These are phyloP conservation scores for Urophycis tenuis DNA, from an alignment of 2,797 vertebrate genomes.

Conservation along the genomic window DNA sequence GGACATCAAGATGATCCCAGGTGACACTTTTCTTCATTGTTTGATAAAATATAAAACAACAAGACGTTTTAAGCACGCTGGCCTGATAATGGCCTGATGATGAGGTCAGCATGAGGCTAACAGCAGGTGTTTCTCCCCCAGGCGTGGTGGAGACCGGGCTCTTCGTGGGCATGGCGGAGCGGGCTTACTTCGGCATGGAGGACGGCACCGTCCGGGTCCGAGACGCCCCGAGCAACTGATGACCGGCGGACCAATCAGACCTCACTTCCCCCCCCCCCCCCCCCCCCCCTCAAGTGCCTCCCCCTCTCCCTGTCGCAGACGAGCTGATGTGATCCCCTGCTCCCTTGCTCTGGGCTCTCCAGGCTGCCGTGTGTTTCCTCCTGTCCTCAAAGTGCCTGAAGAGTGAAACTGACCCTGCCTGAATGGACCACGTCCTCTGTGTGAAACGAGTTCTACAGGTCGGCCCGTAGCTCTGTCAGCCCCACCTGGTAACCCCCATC, in stretches of 20 bases:
- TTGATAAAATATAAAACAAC: no score
- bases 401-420: slow-evolving; percentile 20
- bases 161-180: slow-evolving; percentile 89
- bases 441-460: neutral
- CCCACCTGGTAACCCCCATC: neutral
- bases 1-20: slow-evolving; percentile 95
- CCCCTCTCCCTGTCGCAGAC: neutral
- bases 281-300: slow-evolving; percentile 49
- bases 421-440: neutral
- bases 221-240: slow-evolving; percentile 72
- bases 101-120: no score
- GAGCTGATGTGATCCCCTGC: neutral
- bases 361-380: slow-evolving; percentile 1
- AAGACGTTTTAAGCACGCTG: neutral
- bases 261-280: slow-evolving; percentile 36
- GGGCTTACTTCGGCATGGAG: slow-evolving; percentile 96
- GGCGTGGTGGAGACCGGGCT: slow-evolving; percentile 97
- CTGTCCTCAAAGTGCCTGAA: slow-evolving; percentile 48
- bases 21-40: slow-evolving; percentile 65
- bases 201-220: slow-evolving; percentile 81
- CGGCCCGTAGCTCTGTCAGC: neutral
- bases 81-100: no score
- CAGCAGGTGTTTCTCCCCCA: slow-evolving; percentile 38
- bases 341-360: slow-evolving; percentile 30
- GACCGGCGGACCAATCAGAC: neutral